Evolutionary conservation across 2,797 vertebrate genomes (phyloP).

Genomic region (Oreochromis mossambicus): DNA sequence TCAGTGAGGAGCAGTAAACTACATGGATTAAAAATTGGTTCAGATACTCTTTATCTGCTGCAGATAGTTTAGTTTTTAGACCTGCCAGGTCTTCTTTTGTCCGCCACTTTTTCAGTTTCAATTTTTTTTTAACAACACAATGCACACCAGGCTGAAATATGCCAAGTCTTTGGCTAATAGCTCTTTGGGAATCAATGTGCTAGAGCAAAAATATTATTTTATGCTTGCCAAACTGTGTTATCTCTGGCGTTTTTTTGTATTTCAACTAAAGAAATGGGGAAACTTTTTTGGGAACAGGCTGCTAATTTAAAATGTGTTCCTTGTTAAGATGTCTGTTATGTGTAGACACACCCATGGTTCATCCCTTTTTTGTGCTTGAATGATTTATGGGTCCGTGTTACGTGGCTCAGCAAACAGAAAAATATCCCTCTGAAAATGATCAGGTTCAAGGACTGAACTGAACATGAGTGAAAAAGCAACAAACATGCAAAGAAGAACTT

Average conservation of each 20-base stretch:
- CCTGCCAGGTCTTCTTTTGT: neutral
- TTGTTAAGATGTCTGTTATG: neutral
- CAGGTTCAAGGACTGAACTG: neutral
- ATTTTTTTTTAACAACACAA: neutral
- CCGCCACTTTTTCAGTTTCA: neutral
- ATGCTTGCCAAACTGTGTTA: neutral
- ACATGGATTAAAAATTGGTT: neutral
- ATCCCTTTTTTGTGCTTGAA: neutral
- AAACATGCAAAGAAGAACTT: neutral
- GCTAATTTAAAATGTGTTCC: neutral
- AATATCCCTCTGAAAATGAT: neutral
- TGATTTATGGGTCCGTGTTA: neutral
- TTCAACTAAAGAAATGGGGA: neutral
- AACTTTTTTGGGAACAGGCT: neutral
- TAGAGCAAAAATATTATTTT: neutral
- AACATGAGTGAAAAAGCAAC: neutral
- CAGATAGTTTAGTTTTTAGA: neutral
- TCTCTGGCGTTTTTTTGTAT: accelerated
- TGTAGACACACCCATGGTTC: neutral
- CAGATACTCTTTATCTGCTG: neutral
- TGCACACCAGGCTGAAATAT: neutral
- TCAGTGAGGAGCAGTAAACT: neutral
- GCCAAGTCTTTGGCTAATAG: neutral
- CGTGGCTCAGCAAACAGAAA: neutral
- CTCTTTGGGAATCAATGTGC: neutral